Conservation (phyloP, 2,888 invertebrate genomes). For the Lamellibrachia columna region DNA sequence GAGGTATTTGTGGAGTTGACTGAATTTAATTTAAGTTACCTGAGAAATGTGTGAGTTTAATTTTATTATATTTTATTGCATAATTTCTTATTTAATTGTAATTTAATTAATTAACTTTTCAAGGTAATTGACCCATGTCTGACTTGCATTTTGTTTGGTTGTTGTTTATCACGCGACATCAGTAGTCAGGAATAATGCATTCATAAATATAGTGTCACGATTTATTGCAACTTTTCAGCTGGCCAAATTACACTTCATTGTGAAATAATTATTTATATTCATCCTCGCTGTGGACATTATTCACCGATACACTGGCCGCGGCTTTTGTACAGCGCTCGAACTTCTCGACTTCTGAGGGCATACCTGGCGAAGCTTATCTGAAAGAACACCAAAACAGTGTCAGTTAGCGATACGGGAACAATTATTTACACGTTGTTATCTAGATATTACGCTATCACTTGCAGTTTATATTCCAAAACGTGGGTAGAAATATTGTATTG, state of each 20-base stretch:
- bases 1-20: too few relatives aligned
- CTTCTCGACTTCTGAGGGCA: neutral
- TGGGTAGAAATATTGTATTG: too few relatives aligned
- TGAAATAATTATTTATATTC: neutral
- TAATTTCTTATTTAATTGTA: too few relatives aligned
- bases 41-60: too few relatives aligned
- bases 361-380: conserved; percentile 7
- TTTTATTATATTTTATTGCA: too few relatives aligned
- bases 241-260: neutral
- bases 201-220: neutral
- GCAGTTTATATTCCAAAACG: too few relatives aligned
- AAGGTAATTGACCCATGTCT: too few relatives aligned
- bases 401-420: too few relatives aligned
- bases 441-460: too few relatives aligned
- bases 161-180: neutral
- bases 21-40: too few relatives aligned
- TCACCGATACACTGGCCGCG: neutral
- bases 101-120: too few relatives aligned
- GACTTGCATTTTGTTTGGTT: neutral
- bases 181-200: neutral
- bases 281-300: neutral
- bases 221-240: neutral
- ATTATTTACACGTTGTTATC: too few relatives aligned
- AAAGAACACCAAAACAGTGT: neutral
- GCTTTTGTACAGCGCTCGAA: neutral